Evolutionary conservation across 2,797 vertebrate species (phyloP), one percentile per base, ranked within the genome.

Genomic region (Gymnocypris eckloni): DNA sequence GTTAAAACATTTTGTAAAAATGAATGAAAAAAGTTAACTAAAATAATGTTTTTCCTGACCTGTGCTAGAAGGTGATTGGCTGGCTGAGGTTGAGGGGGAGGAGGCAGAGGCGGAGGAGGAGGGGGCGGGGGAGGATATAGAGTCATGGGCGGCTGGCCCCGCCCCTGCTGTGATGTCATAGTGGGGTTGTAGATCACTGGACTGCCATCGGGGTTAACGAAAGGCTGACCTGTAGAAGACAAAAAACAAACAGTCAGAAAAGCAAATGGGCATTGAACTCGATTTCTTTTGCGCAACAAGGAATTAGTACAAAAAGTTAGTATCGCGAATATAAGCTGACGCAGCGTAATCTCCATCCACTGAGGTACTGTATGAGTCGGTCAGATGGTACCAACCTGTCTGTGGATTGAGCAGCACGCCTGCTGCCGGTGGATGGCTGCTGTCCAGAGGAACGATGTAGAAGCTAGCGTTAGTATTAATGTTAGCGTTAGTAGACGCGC

Each of bases 381-480:
- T 43, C 80, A 87, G 86, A 85, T 70, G 86, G 37, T 85, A 97
- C 97, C 93, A 95, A 99, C 98, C 98, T 97, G 98, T 98, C 93
- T 98, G 97, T 81, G 97, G 96, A 94, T 97, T 98, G 95, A 99
- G 94, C 95, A 99, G 96, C 92, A 99, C 92, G 93, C n/a, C 97
- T 98, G 96, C 98, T n/a, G n/a, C 98, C 87, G 98, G 97, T 61
- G 97, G 91, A 99, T 97, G 95, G 90, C 97, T 94, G 87, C 97
- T 96, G 94, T 99, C 98, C 95, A 99, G 95, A 82, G 97, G 97
- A 95, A 99, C 95, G 95, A 99, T 94, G 93, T 98, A 99, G 94
- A 97, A 99, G 96, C 96, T 97, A 94, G 94, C 88, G 91, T 95
- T 96, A 93, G 98, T 89, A 88, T 96, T 87, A 90, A 97, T 87